Conservation (phyloP, 2,113 vertebrate genomes). For the Mormyrus iriodes region DNA sequence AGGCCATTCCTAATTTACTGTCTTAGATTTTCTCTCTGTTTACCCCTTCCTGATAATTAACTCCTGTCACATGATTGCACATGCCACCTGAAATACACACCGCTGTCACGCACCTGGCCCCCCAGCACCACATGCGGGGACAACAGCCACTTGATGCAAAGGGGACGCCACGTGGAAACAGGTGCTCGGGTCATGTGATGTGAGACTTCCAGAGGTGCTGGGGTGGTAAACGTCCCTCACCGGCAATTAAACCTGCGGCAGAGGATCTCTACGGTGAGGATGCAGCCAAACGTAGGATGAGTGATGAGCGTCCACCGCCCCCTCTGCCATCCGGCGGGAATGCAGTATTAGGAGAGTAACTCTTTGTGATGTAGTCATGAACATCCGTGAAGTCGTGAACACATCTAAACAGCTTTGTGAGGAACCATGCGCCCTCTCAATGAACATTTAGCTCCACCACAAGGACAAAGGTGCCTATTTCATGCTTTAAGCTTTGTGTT, state of each 20-base stretch:
- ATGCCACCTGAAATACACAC: not conserved
- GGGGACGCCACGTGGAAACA: not conserved
- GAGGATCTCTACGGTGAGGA: not conserved
- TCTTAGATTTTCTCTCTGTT: not conserved
- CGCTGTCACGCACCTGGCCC: not conserved
- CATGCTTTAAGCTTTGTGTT: not conserved
- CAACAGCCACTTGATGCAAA: not conserved
- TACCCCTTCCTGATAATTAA: constrained; percentile 2
- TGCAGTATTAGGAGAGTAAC: constrained; percentile 23
- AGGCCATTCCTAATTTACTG: not conserved
- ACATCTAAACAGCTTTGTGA: not conserved
- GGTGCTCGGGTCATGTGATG: not conserved
- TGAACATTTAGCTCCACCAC: not conserved
- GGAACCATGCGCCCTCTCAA: not conserved
- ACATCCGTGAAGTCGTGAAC: not conserved
- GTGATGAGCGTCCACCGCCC: not conserved
- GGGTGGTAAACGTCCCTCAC: not conserved
- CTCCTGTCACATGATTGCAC: not conserved
- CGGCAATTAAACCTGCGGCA: not conserved
- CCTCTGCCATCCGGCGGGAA: not conserved
- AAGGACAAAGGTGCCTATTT: not conserved
- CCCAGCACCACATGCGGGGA: not conserved
- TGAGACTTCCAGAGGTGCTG: not conserved
- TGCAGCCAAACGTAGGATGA: not conserved
- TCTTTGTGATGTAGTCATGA: constrained; percentile 7